Evolutionary conservation across 1,140 invertebrate genomes (phyloP).

Genomic region (Helicoverpa armigera): DNA sequence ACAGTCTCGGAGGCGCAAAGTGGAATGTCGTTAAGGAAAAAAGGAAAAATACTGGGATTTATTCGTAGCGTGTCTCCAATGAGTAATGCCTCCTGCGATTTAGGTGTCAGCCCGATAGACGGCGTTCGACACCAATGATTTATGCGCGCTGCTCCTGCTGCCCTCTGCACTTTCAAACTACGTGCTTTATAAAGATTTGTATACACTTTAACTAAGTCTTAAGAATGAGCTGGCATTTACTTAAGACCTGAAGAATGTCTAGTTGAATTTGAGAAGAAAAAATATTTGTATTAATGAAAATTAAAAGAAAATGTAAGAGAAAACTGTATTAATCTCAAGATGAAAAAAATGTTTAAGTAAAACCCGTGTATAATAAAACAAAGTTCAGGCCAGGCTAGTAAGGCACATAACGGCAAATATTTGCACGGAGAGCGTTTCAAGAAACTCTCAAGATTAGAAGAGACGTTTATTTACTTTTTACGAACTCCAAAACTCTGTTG

Average conservation of each 20-base stretch:
- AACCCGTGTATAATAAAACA: conserved; percentile 17
- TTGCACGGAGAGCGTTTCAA: conserved; percentile 46
- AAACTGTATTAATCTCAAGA: neutral
- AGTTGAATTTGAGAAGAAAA: neutral
- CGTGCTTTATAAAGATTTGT: conserved; percentile 40
- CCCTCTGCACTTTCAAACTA: conserved; percentile 40
- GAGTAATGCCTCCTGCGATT: conserved; percentile 65
- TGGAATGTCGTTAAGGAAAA: conserved; percentile 53
- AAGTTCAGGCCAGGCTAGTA: conserved; percentile 30
- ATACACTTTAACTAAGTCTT: conserved; percentile 11
- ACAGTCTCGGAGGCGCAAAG: conserved; percentile 44
- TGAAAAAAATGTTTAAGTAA: neutral
- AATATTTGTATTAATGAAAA: neutral
- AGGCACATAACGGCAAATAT: conserved; percentile 49
- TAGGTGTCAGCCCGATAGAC: conserved; percentile 61
- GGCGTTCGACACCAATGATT: conserved; percentile 58
- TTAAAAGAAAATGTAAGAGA: neutral
- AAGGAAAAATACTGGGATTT: conserved; percentile 56
- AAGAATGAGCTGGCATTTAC: conserved; percentile 8
- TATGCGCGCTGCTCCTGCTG: conserved; percentile 43
- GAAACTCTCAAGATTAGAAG: conserved; percentile 40
- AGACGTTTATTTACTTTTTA: conserved; percentile 48
- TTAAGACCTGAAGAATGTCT: neutral
- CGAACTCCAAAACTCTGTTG: conserved; percentile 24
- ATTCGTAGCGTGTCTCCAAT: conserved; percentile 57